Evolutionary conservation across 2,113 vertebrate genomes (phyloP), one percentile per base, ranked within the genome.

Genomic region (Crotophaga sulcirostris): DNA sequence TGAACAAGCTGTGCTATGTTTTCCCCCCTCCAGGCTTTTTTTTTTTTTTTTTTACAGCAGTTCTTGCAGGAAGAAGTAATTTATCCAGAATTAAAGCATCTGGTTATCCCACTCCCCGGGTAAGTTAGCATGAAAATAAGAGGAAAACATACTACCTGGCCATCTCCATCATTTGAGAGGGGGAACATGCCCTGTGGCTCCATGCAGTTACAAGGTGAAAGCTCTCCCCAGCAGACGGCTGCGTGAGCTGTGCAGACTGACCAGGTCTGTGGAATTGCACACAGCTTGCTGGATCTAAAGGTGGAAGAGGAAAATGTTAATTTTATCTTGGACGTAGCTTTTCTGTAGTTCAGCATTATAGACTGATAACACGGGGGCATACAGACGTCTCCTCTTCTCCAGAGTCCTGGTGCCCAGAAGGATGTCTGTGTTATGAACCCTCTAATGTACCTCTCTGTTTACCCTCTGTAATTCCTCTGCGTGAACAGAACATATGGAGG

Each of bases 21-120:
- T 92, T 84, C 40, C 34, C 9, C 87, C 92, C 88, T 81, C 82
- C 83, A 81, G 94, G 90, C 79, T 67, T 89, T 86, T 72, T 52
- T 28, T n/a, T n/a, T n/a, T n/a, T n/a, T 81, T 36, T 49, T 55
- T 82, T 38, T 36, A 83, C 83, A 76, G 66, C 70, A 63, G 10
- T 74, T 90, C 68, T 93, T 92, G 75, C 26, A 90, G 83, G 85
- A 94, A 96, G 60, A 76, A 90, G 66, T 79, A 49, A 96, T 97
- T 96, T 96, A 93, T 90, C 68, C 80, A 87, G 88, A 90, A 89
- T 96, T 89, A 84, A 94, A 94, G 72, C 93, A 93, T 90, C 92
- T 97, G 94, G 56, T 89, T 87, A 69, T 87, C 0, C 0, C 82
- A 49, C 73, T 94, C 73, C 44, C 44, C 1, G n/a, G 59, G 38